A percentile compares a stretch with the other conserved stretches of the same genome.
These are phyloP conservation scores for Lates japonicus DNA, from an alignment of 2,797 vertebrate species.

Conservation along the genomic window DNA sequence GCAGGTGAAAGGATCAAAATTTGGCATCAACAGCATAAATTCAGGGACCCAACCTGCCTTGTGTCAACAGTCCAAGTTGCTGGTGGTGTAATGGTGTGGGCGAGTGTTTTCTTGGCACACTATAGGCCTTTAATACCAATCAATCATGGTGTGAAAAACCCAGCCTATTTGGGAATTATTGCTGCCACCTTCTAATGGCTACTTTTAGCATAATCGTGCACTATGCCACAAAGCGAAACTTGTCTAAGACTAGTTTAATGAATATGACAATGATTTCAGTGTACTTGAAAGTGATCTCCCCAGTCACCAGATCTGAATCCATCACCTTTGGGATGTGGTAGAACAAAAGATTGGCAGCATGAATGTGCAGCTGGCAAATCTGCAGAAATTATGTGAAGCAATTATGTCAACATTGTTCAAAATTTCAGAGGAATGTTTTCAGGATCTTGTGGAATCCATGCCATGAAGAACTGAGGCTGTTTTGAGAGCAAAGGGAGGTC, in stretches of 20 bases:
- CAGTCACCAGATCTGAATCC: background rate
- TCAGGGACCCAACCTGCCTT: background rate
- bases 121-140: background rate
- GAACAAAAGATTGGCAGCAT: background rate
- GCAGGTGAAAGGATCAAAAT: background rate
- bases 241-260: background rate
- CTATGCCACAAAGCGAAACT: background rate
- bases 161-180: background rate
- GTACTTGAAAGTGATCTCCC: background rate
- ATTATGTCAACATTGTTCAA: no score
- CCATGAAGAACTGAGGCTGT: background rate
- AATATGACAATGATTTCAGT: background rate
- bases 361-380: background rate
- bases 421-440: background rate
- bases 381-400: background rate
- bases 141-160: background rate
- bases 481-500: background rate
- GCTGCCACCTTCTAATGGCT: background rate
- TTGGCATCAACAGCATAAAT: background rate
- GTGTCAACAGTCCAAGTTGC: background rate
- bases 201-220: no score
- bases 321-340: background rate
- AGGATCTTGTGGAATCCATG: background rate
- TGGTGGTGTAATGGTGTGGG: background rate
- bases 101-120: background rate